Percentiles rank a stretch among this genome's conserved stretches.
phyloP scores from a whole-genome alignment of 1,140 invertebrate species.

The Arctopsyche grandis region DNA sequence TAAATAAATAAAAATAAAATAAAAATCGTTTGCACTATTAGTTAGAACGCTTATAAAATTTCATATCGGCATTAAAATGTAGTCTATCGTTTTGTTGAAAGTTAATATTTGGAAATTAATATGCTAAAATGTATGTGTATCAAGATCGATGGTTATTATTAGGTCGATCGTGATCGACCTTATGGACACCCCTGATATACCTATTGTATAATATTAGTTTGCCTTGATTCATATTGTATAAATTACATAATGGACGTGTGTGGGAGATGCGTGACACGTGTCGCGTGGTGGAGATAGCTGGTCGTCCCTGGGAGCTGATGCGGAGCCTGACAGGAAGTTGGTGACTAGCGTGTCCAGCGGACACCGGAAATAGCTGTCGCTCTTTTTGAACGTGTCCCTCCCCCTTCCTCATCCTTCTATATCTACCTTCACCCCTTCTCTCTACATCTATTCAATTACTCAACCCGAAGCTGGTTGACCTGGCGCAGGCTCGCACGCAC shows the following conservation, averaged over 20 bases:
- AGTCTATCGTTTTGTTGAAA: no score
- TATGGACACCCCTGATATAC: no score
- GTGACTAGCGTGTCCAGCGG: slow-evolving; percentile 41
- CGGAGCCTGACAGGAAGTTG: slow-evolving; percentile 36
- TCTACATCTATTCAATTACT: neutral
- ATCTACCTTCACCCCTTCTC: neutral
- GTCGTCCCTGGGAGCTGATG: slow-evolving; percentile 30
- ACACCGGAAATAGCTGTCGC: slow-evolving; percentile 43
- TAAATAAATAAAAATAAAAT: no score
- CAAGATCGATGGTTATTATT: no score
- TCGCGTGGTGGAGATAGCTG: neutral
- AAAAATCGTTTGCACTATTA: no score
- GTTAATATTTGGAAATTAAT: no score
- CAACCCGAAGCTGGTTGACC: neutral
- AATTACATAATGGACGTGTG: neutral
- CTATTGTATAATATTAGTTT: no score
- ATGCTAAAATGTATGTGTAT: no score
- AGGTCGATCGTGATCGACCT: no score
- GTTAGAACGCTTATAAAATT: no score
- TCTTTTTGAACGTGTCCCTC: slow-evolving; percentile 26
- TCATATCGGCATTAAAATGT: no score
- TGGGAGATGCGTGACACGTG: slow-evolving; percentile 10
- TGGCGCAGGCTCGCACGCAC: neutral
- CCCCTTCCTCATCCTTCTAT: no score
- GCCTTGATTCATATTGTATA: neutral